Base-by-base conservation (phyloP, 2,797 vertebrate genomes). In the Chaenodraco wilsoni region DNA sequence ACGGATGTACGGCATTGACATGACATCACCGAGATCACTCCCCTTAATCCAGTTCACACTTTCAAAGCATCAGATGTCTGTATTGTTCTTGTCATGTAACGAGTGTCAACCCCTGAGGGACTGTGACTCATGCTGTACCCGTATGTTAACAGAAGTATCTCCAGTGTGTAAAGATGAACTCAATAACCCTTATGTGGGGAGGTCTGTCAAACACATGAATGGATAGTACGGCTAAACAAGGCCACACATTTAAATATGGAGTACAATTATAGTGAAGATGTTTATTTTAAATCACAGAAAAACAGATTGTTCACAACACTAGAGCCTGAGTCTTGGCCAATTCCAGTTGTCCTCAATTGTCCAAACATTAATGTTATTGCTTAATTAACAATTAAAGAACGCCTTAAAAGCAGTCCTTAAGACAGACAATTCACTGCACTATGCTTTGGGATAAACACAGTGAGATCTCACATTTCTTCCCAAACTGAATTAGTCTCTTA, bases 401-500 rank as follows among this genome's bases (percentile, higher is more conserved):
- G 81, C 76, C 77, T 40, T 1, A 8, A 37, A 37, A 37, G 1
- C 82, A 76, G 74, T 81, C 87, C 46, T 70, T 60, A 65, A 65
- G 87, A 86, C 64, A 89, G 67, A 79, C 57, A 51, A 59, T 88
- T 89, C 77, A 87, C 27, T 80, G 73, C 73, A 60, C 58, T 75
- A 64, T 74, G 51, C 69, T 82, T 81, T 81, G 79, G 72, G 89
- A 85, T 65, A 85, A 88, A 84, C 84, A 83, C 58, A 2, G 23
- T 74, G 73, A 84, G 72, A 72, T 84, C 78, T 79, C 65, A 55
- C 68, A 78, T 84, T 76, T 69, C 67, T 72, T 79, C 65, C 71
- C 79, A n/a, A 4, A 82, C 79, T 84, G 81, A 86, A 87, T 87
- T 74, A 86, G 7, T 94, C 87, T 91, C 74, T 87, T 81, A 76